Conservation (phyloP, 2,888 invertebrate species). For the Adela reaumurella region DNA sequence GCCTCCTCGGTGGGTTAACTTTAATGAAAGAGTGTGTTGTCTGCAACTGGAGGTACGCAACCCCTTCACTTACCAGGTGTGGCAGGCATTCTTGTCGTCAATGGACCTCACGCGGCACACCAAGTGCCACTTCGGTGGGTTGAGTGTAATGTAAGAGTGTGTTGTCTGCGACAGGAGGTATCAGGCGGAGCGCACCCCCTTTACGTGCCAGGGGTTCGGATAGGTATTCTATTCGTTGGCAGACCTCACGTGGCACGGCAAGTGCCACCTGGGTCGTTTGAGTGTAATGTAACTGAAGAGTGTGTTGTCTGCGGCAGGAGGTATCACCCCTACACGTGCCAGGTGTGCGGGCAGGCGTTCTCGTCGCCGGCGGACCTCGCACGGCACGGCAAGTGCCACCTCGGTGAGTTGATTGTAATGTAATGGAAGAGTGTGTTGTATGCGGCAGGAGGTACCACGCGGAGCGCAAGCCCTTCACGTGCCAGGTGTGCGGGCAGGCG, state of each 20-base stretch:
- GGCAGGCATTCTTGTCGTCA: slow-evolving; percentile 77
- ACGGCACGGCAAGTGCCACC: slow-evolving; percentile 79
- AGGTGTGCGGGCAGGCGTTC: slow-evolving; percentile 80
- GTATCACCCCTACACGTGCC: too few species aligned
- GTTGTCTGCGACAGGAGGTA: too few species aligned
- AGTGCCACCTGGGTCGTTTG: slow-evolving; percentile 80
- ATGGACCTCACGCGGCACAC: slow-evolving; percentile 78
- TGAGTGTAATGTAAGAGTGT: too few species aligned
- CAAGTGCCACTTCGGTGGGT: slow-evolving; percentile 79
- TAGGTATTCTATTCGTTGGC: slow-evolving; percentile 77
- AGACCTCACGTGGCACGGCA: slow-evolving; percentile 77
- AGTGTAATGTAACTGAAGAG: too few species aligned
- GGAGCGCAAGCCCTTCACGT: slow-evolving; percentile 79
- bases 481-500: slow-evolving; percentile 78
- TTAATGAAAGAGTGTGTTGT: too few species aligned
- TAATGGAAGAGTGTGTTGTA: background rate
- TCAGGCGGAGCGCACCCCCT: too few species aligned
- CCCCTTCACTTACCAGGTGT: slow-evolving; percentile 77
- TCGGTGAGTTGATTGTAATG: slow-evolving; percentile 75
- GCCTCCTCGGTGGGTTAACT: slow-evolving; percentile 77
- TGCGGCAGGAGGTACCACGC: slow-evolving; percentile 73
- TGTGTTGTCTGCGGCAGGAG: too few species aligned
- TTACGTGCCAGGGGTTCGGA: too few species aligned
- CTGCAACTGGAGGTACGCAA: too few species aligned
- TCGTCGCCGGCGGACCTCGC: slow-evolving; percentile 75